Conservation (phyloP, 2,888 invertebrate genomes). For the Megamerina dolium region DNA sequence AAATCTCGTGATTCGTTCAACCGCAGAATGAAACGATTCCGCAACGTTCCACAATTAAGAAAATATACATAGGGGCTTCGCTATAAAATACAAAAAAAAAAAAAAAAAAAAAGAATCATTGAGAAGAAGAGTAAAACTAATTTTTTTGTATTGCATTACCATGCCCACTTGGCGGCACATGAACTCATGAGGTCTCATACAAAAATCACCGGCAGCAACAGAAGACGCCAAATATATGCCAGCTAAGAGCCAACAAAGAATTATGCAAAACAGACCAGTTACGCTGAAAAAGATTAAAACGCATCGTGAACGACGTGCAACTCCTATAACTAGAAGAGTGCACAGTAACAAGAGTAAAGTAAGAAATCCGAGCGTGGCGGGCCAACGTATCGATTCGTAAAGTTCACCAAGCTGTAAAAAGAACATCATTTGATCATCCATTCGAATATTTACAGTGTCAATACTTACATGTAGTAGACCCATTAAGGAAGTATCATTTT, state of each 20-base stretch:
- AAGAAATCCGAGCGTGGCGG: constrained; percentile 48
- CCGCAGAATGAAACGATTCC: constrained; percentile 49
- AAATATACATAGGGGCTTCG: constrained; percentile 49
- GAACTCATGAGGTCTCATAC: constrained; percentile 68
- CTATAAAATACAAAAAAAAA: constrained; percentile 24
- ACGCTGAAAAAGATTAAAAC: constrained; percentile 87
- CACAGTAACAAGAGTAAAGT: constrained; percentile 46
- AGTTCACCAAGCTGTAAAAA: constrained; percentile 41
- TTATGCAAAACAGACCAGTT: constrained; percentile 58
- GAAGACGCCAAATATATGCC: constrained; percentile 79
- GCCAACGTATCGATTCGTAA: constrained; percentile 50
- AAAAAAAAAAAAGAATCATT: neutral
- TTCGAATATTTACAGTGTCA: neutral
- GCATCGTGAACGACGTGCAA: constrained; percentile 62
- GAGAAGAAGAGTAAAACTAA: neutral
- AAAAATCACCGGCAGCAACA: constrained; percentile 80
- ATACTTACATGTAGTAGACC: constrained; percentile 43
- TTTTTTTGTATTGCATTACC: constrained; percentile 32
- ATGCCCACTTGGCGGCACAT: constrained; percentile 49
- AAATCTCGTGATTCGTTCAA: constrained; percentile 48
- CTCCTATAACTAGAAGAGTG: constrained; percentile 49
- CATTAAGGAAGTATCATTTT: constrained; percentile 47
- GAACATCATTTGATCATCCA: neutral
- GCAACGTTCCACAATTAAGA: constrained; percentile 47
- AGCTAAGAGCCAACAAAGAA: constrained; percentile 75